These are phyloP conservation scores for Aldabrachelys gigantea DNA, from an alignment of 2,113 vertebrate genomes.

Conservation along the genomic window DNA sequence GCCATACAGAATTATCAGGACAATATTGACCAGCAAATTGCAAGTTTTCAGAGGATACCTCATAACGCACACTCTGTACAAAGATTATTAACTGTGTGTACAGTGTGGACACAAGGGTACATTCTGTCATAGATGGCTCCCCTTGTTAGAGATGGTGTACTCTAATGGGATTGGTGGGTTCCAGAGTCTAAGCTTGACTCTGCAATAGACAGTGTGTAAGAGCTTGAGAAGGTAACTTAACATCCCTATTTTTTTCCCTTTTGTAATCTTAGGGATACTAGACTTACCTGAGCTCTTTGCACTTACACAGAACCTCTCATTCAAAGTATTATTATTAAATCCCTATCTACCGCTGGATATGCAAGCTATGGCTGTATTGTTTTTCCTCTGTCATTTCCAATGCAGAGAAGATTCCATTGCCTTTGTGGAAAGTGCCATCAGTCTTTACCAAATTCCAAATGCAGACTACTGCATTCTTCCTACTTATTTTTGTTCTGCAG, in stretches of 20 bases:
- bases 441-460: neutral
- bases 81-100: neutral
- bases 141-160: neutral
- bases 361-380: neutral
- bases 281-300: neutral
- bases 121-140: neutral
- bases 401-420: neutral
- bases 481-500: neutral
- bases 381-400: neutral
- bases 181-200: neutral
- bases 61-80: neutral
- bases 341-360: neutral
- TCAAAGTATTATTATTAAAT: neutral
- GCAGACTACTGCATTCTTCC: neutral
- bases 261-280: neutral
- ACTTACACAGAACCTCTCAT: no score
- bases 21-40: neutral
- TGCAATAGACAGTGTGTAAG: neutral
- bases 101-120: neutral
- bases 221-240: fast-evolving
- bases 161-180: neutral
- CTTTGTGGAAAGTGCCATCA: neutral
- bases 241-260: neutral
- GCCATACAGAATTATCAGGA: no score
- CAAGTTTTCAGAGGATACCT: neutral